These are phyloP conservation scores for Microctonus aethiopoides DNA, from an alignment of 2,888 invertebrate genomes.

Conservation along the genomic window DNA sequence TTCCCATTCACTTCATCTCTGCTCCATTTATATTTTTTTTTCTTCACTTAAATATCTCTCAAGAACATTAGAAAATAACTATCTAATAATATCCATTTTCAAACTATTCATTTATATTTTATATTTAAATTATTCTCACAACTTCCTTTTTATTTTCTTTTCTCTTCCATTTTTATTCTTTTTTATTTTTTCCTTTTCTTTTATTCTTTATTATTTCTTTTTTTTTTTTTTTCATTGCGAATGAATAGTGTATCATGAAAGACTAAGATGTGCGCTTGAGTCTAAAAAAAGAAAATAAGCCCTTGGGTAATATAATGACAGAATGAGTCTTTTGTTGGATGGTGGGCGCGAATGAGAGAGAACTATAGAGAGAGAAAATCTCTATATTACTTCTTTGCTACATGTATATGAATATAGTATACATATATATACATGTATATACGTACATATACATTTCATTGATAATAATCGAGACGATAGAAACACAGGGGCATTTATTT, in stretches of 20 bases:
- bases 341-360: constrained; percentile 49
- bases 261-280: not conserved
- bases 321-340: constrained; percentile 58
- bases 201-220: not conserved
- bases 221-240: not conserved
- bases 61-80: constrained; percentile 1
- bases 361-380: not conserved
- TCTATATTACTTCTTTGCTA: not conserved
- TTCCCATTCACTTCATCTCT: not conserved
- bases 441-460: constrained; percentile 26
- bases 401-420: constrained; percentile 1
- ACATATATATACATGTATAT: constrained; percentile 11
- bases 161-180: not conserved
- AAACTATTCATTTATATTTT: not conserved
- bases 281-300: constrained; percentile 48
- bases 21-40: not conserved
- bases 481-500: not conserved
- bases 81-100: not conserved
- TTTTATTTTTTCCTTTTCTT: not conserved
- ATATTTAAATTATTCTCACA: not conserved
- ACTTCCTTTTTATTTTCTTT: not conserved
- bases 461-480: constrained; percentile 14
- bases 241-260: constrained; percentile 3
- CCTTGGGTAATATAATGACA: constrained; percentile 56
- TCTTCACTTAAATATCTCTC: not conserved